A percentile compares a stretch with the other conserved stretches of the same genome.
Conservation (phyloP, 2,797 vertebrate genomes). For the Tinamus major region DNA sequence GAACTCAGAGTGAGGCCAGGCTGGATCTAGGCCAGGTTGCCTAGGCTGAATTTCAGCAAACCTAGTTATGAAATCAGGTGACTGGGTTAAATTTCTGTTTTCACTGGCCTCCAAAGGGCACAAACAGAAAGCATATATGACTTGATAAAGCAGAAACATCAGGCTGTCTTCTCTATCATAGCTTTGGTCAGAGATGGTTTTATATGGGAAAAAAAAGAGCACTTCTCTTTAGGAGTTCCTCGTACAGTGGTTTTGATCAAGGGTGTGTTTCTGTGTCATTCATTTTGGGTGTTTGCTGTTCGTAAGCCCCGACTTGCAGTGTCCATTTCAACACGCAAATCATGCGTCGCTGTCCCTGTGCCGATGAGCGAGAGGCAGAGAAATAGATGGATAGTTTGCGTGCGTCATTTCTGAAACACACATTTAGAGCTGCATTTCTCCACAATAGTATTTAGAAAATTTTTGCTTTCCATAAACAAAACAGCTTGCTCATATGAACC, state of each 20-base stretch:
- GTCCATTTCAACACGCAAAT: fast-evolving
- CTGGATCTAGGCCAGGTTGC: not conserved
- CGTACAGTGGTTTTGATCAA: not conserved
- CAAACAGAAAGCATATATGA: not conserved
- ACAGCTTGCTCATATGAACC: constrained; percentile 31
- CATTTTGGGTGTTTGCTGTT: not conserved
- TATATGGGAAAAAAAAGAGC: not conserved
- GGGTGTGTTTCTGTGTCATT: not conserved
- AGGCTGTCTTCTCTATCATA: not conserved
- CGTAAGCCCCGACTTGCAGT: not conserved
- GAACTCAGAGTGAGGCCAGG: not conserved
- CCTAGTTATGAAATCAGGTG: not conserved
- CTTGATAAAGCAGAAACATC: not conserved
- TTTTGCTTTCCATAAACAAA: constrained; percentile 67
- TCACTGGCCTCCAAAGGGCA: not conserved
- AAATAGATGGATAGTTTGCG: constrained; percentile 3
- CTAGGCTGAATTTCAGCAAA: not conserved
- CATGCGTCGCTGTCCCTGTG: fast-evolving
- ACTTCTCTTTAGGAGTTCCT: not conserved
- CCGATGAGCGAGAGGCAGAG: not conserved
- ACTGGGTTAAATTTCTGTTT: not conserved
- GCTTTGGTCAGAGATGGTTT: not conserved
- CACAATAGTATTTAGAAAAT: constrained; percentile 39
- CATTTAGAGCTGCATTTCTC: not conserved
- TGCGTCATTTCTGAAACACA: constrained; percentile 13